Evolutionary conservation across 2,797 vertebrate species (phyloP).

Genomic region (Chiloscyllium punctatum): DNA sequence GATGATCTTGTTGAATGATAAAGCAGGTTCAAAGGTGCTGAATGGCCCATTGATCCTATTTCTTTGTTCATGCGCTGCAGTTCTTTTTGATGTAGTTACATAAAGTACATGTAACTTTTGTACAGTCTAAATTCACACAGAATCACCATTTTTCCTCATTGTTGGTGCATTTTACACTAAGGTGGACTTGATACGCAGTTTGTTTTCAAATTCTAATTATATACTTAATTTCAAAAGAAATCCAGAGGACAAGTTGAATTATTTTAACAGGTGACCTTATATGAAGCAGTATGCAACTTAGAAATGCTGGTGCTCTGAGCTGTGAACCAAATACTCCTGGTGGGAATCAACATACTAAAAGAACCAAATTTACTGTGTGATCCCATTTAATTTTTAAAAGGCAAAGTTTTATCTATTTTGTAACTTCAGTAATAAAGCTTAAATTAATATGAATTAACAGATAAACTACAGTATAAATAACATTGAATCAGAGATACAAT

Average conservation of each 20-base stretch:
- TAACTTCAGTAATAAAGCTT: too few species aligned
- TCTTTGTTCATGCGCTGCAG: background rate
- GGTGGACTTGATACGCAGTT: background rate
- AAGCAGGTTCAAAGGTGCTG: background rate
- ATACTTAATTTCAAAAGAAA: background rate
- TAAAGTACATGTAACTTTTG: background rate
- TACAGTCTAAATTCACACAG: background rate
- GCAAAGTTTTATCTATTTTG: background rate
- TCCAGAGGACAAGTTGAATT: background rate
- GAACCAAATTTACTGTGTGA: background rate
- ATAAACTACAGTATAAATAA: background rate
- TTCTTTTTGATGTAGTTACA: background rate
- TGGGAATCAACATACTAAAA: background rate
- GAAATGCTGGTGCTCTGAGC: background rate
- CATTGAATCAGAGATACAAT: background rate
- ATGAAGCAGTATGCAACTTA: background rate
- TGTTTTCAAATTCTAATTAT: background rate
- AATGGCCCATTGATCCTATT: background rate
- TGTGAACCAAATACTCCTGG: background rate
- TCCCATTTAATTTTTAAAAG: too few species aligned
- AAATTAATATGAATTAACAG: background rate
- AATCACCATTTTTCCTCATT: background rate
- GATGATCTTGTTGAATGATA: background rate
- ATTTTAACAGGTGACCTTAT: conserved; percentile 2
- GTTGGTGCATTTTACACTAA: background rate